Base-by-base conservation (phyloP, 1,140 invertebrate genomes). In the Periplaneta americana region DNA sequence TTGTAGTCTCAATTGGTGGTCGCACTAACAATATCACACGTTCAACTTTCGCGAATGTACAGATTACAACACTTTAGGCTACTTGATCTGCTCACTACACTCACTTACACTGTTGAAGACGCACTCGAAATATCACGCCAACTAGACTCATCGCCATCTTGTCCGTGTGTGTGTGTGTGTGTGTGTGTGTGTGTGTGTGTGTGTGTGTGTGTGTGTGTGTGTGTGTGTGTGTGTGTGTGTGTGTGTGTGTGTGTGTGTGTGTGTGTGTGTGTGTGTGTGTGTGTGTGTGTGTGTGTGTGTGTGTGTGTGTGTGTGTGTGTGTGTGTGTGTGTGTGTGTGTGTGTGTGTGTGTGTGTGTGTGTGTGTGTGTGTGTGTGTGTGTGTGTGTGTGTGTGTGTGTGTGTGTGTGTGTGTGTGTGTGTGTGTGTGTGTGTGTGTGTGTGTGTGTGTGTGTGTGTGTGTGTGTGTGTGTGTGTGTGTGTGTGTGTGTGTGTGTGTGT, bases 401-500 rank as follows among this genome's bases (percentile, higher is more conserved):
- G 80, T 81, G 74, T 82, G 81, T 80, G 39, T 80, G 81, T 80
- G 35, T 17, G 75, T 81, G 75, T 81, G n/a, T 81, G 35, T 78
- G 83, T 85, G 84, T 85, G 85, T 84, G 83, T 84, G 83, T 84
- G 81, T 86, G 84, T 84, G 82, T 85, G 82, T 83, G 84, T 85
- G 84, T 85, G 82, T 84, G 83, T 86, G 80, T 83, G 82, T 85
- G 84, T 85, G 83, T 84, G 83, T 86, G 85, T 84, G 84, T 85
- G 80, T 82, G 81, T 83, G 84, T 85, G 80, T 84, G 82, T 82
- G 80, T 83, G 80, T 85, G 80, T 83, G 84, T 84, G 83, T 84
- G 82, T 84, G 82, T 84, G 83, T 84, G 79, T 84, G 82, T 85
- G 57, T 84, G 83, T 85, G 84, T 85, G 83, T 84, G 84, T 85